A percentile compares a stretch with the other conserved stretches of the same genome.
Conservation (phyloP, 2,888 invertebrate genomes). For the Pandemis corylana region DNA sequence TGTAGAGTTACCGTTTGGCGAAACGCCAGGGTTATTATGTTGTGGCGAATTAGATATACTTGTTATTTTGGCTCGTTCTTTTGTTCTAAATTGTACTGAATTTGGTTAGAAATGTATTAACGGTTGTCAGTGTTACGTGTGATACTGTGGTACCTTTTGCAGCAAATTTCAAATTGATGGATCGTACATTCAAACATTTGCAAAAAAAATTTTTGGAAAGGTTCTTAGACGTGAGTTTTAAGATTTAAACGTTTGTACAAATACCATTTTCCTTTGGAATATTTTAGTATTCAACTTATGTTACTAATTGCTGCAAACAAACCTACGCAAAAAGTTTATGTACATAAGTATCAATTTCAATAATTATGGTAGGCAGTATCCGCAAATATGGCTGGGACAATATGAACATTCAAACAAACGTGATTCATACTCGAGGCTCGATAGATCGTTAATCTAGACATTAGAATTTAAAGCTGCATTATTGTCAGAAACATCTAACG, state of each 20-base stretch:
- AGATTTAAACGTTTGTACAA: no score
- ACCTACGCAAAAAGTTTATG: not conserved
- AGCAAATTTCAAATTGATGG: no score
- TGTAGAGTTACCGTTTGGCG: conserved; percentile 22
- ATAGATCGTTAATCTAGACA: not conserved
- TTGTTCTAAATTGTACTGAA: not conserved
- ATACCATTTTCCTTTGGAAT: not conserved
- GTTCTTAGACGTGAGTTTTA: no score
- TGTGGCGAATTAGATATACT: not conserved
- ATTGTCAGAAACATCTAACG: not conserved
- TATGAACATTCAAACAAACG: not conserved
- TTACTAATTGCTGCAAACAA: not conserved
- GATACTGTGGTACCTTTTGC: no score
- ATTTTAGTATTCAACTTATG: not conserved
- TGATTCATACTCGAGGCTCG: not conserved
- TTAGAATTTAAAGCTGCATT: not conserved
- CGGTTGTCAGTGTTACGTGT: not conserved
- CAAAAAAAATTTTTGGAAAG: no score
- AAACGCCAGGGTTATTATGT: conserved; percentile 15
- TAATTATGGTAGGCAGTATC: not conserved
- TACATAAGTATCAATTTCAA: not conserved
- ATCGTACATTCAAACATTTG: no score
- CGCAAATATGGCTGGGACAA: not conserved
- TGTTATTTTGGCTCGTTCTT: not conserved
- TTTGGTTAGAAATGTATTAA: not conserved